Base-by-base conservation (phyloP, 2,888 invertebrate species). In the Drosophila recens region DNA sequence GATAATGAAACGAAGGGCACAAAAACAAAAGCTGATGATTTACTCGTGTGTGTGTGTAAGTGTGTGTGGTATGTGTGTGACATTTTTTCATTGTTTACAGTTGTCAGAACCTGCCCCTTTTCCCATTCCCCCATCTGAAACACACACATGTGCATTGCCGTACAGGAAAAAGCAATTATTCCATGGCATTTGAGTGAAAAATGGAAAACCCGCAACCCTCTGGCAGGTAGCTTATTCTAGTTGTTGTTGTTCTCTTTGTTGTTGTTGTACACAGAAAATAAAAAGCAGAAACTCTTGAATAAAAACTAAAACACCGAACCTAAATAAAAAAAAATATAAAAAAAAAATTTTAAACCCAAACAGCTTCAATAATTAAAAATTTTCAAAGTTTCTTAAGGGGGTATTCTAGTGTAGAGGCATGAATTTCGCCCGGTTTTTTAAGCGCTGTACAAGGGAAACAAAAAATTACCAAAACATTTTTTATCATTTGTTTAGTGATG, bases 111-210 rank as follows among this genome's bases (percentile, higher is more conserved):
- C 8, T 46, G 23, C 53, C 36, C 53, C 49, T 13, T 27, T 51
- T 30, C 30, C 36, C 40, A 45, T 15, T 27, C 17, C 61, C 27
- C 48, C 10, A 17, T 15, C 34, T n/a, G 9, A 27, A 40, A 56
- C 33, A 40, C 30, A 20, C 30, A 61, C 42, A 45, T 20, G 57
- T 43, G 63, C 43, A 40, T 30, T 73, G 79, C 57, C 57, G 43
- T 63, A 86, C 83, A 83, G 83, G 83, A 86, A 89, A 87, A 87
- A 84, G 87, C 89, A 87, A 84, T 89, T 89, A 84, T 87, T 80
- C 70, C 72, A 72, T 72, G 87, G 81, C 87, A 87, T 87, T 84
- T 89, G 75, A 87, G 81, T 74, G 84, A 87, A 87, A 87, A 89
- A 84, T 89, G 79, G 75, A 89, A 84, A 87, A 70, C 78, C 72